Base-by-base conservation (phyloP, 2,797 vertebrate genomes). In the Limosa lapponica region DNA sequence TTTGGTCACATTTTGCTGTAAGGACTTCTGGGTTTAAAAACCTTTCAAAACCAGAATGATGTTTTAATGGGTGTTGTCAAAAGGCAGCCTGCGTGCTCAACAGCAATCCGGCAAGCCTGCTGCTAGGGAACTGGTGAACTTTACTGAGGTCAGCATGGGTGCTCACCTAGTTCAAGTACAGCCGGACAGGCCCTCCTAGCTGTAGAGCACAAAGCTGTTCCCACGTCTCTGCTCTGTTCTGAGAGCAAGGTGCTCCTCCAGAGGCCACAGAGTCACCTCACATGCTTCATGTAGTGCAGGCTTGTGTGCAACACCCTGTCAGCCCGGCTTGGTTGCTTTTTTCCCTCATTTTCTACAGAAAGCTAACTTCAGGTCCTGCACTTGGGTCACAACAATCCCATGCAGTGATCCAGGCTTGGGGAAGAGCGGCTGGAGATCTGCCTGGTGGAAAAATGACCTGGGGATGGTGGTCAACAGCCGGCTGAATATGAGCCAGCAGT, bases 271-370 rank as follows among this genome's bases (percentile, higher is more conserved):
- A 46, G 23, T 43, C 39, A 61, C 1, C 4, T 77, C 39, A 11
- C 0, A 0, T 0, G 1, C 30, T 28, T 73, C 24, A 19, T 0
- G 1, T 8, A 58, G 44, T 0, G 0, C 57, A n/a, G 44, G 16
- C 0, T 2, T 22, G 28, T 16, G 30, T 19, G 62, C 24, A 43
- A 48, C 23, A 57, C 19, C 19, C 23, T 34, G 18, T 20, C 54
- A 36, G 25, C 28, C 4, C 2, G n/a, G 12, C n/a, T 49, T 1
- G 2, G n/a, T 11, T 13, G 10, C 13, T 72, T 69, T 92, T 39
- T 0, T 12, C 11, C 30, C 27, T 87, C 41, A 8, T 27, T 44
- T 79, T 11, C 49, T 43, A 14, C 24, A 49, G 32, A 80, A 65
- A 75, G 10, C 34, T 72, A 46, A 61, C 44, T 62, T 18, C 1